Base-by-base conservation (phyloP, 2,113 vertebrate genomes). In the Carassius gibelio region DNA sequence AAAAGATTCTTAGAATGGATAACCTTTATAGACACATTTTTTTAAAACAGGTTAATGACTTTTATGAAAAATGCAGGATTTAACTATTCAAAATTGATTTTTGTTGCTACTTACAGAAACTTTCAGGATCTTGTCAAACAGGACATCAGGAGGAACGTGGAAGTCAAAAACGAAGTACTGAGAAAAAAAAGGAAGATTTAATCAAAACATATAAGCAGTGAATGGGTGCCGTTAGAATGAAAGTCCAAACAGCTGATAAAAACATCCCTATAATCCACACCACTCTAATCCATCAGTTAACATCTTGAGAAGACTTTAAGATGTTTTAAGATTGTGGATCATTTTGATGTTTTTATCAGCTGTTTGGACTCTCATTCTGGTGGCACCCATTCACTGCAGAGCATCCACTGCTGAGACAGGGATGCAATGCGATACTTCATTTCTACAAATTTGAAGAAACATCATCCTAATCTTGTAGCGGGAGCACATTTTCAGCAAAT, bases 111-210 rank as follows among this genome's bases (percentile, higher is more conserved):
- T 99, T 92, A 99, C 98, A 0, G 98, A 99, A 81, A 99, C 85
- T 91, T 97, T 99, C 92, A 99, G 94, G 92, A 99, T 97, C 93
- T 99, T 99, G 95, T 99, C 98, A 0, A 99, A 99, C 97, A 99
- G 98, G 74, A 99, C 96, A 0, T 99, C 98, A 0, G 97, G 97
- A 82, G 98, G 94, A 26, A 98, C 94, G 0, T 99, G 97, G 95
- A 99, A 99, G 87, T 99, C 98, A 0, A 99, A 99, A 85, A 99
- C 98, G 1, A 99, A 98, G 86, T 99, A 99, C 98, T 99, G 89
- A 1, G 89, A 1, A 93, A 88, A 52, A 55, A 61, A n/a, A 1
- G 57, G 21, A 61, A 61, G 57, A n/a, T 61, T 61, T 61, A 9
- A 61, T 61, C 8, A 61, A 61, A 61, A 61, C 21, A n/a, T 61